Conservation (phyloP, 2,797 vertebrate species). For the Phalloptychus januarius region DNA sequence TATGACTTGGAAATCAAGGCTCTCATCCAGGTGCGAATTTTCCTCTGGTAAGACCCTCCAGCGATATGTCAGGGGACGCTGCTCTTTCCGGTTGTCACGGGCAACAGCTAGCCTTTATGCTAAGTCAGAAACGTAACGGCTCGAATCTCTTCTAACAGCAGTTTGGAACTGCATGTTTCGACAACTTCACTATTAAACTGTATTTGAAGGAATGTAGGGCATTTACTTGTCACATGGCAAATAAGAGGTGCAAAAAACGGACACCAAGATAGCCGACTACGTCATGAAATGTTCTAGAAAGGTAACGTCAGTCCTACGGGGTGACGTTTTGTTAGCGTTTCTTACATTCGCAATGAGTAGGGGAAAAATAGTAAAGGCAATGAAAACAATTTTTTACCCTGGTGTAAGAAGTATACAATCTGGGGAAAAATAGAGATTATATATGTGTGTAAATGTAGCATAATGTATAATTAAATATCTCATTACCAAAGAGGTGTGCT, state of each 20-base stretch:
- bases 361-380: background rate
- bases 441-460: background rate
- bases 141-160: background rate
- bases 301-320: background rate
- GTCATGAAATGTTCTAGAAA: background rate
- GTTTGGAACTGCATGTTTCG: background rate
- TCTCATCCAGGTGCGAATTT: slow-evolving; percentile 88
- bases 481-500: background rate
- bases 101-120: background rate
- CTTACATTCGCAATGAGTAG: background rate
- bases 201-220: background rate
- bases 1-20: slow-evolving; percentile 96
- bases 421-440: no score
- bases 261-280: background rate
- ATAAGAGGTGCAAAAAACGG: background rate
- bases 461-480: background rate
- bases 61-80: accelerated
- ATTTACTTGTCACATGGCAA: background rate
- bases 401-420: background rate
- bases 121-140: background rate
- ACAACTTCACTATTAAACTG: background rate
- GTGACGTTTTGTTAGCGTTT: background rate
- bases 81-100: slow-evolving; percentile 3
- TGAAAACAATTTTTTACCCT: background rate
- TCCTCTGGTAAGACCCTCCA: slow-evolving; percentile 20